Evolutionary conservation across 2,113 vertebrate species (phyloP).

Genomic region (Odocoileus virginianus): DNA sequence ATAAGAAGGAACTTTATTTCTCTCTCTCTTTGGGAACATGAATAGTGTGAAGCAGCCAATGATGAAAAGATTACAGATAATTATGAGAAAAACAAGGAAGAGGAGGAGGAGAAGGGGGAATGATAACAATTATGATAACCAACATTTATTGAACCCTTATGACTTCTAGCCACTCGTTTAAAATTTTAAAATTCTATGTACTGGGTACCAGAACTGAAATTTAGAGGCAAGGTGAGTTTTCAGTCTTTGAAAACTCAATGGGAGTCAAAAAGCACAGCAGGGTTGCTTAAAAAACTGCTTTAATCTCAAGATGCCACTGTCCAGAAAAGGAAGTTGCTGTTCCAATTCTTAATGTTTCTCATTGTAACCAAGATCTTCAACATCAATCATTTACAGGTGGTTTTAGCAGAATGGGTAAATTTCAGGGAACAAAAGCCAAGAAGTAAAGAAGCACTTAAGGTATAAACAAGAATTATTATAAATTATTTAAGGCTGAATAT

Average conservation of each 20-base stretch:
- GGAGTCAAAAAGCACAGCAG: neutral
- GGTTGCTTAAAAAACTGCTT: neutral
- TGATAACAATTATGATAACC: neutral
- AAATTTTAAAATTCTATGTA: neutral
- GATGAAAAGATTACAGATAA: neutral
- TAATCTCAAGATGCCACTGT: neutral
- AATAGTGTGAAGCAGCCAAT: neutral
- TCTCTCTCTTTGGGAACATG: neutral
- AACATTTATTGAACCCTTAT: neutral
- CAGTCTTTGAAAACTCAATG: neutral
- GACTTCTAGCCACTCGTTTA: neutral
- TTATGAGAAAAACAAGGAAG: neutral
- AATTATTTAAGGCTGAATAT: neutral
- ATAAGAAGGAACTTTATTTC: neutral
- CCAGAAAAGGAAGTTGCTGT: neutral
- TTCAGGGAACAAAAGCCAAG: neutral
- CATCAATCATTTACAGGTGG: neutral
- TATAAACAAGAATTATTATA: neutral
- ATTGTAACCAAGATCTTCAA: neutral
- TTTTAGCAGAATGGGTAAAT: neutral
- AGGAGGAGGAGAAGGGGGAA: neutral
- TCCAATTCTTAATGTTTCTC: neutral
- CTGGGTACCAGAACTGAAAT: neutral
- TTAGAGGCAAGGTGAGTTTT: neutral
- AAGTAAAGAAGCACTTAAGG: neutral